Conservation (phyloP, 2,113 vertebrate species). For the Platichthys flesus region DNA sequence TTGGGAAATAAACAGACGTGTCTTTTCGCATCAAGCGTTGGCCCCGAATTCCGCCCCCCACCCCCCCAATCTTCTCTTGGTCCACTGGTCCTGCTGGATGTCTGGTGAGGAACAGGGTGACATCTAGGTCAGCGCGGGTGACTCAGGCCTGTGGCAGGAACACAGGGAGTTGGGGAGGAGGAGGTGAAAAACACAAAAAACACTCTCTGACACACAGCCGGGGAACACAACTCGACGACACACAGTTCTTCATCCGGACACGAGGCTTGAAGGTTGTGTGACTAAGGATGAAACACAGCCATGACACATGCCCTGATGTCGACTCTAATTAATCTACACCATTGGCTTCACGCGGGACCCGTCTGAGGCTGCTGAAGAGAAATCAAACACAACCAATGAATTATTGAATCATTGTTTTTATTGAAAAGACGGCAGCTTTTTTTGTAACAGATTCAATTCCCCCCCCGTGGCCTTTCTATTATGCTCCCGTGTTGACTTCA, state of each 20-base stretch:
- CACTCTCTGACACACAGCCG: neutral
- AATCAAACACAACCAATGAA: slow-evolving; percentile 16
- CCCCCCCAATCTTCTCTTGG: slow-evolving; percentile 30
- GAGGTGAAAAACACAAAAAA: slow-evolving; percentile 48
- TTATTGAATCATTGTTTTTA: slow-evolving; percentile 35
- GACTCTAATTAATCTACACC: neutral
- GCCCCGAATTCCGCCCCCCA: slow-evolving; percentile 23
- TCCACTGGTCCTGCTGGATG: slow-evolving; percentile 53
- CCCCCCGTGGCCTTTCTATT: slow-evolving; percentile 30
- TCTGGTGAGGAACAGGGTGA: slow-evolving; percentile 48
- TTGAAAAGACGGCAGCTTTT: slow-evolving; percentile 23
- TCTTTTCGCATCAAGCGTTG: slow-evolving; percentile 70
- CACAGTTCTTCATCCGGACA: slow-evolving; percentile 10
- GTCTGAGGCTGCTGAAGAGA: slow-evolving; percentile 12
- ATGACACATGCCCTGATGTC: slow-evolving; percentile 1
- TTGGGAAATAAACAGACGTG: slow-evolving; percentile 71
- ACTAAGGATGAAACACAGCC: slow-evolving; percentile 11
- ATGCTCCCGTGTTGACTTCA: slow-evolving; percentile 25
- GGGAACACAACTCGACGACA: slow-evolving; percentile 1
- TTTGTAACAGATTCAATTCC: slow-evolving; percentile 46
- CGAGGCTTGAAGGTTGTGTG: slow-evolving; percentile 26
- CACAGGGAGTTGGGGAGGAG: slow-evolving; percentile 40
- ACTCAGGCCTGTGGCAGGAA: slow-evolving; percentile 66
- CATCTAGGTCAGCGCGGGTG: slow-evolving; percentile 70
- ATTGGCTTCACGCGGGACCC: slow-evolving; percentile 14